Evolutionary conservation across 2,888 invertebrate species (phyloP).

Genomic region (Luperina testacea): DNA sequence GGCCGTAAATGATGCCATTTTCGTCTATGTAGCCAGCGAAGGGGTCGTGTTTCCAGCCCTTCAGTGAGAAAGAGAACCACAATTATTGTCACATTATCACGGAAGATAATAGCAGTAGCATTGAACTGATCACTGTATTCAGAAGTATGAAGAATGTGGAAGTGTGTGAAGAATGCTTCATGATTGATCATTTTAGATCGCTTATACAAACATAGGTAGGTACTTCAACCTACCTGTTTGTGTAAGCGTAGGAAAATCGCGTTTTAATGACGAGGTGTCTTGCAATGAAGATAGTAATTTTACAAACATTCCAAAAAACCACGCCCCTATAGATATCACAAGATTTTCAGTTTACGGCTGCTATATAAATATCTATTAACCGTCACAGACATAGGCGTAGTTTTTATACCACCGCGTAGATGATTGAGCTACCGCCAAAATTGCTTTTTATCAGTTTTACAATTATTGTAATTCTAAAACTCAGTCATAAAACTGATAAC

Average conservation of each 20-base stretch:
- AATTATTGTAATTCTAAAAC: constrained; percentile 27
- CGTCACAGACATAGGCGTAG: background rate
- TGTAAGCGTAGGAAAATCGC: background rate
- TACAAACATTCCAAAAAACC: background rate
- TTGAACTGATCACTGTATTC: background rate
- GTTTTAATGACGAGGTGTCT: background rate
- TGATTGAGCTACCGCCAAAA: background rate
- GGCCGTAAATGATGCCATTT: constrained; percentile 94
- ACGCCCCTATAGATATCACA: background rate
- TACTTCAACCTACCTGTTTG: background rate
- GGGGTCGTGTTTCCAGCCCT: constrained; percentile 94
- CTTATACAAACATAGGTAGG: too few relatives aligned
- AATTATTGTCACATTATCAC: background rate
- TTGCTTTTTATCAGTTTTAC: constrained; percentile 19
- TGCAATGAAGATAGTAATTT: background rate
- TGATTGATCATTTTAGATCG: background rate
- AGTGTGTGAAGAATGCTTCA: background rate
- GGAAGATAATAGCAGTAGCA: background rate
- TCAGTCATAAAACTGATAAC: constrained; percentile 37
- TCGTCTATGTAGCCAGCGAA: constrained; percentile 94
- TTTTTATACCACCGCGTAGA: background rate
- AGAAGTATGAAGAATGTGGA: background rate
- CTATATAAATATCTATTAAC: constrained; percentile 18
- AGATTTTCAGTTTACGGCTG: constrained; percentile 6
- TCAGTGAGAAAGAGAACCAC: constrained; percentile 60